Percentiles rank a stretch among this genome's conserved stretches.
phyloP scores from a whole-genome alignment of 2,888 invertebrate species.

The Brachycybe producta region DNA sequence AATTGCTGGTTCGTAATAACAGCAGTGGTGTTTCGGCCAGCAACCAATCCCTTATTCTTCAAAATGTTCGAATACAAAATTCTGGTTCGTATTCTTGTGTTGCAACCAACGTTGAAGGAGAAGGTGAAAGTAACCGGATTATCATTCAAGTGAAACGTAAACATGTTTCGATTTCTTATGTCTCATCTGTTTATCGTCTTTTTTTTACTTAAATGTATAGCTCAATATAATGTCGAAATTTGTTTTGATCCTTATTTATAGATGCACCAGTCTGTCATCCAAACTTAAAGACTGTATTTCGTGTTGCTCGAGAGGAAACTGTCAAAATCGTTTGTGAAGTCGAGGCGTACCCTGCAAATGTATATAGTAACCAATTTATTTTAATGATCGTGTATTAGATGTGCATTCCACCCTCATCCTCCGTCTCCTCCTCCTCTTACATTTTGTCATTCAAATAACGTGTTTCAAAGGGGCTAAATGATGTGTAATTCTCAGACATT shows the following conservation, averaged over 20 bases:
- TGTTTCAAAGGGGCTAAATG: no score
- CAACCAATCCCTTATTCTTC: slow-evolving; percentile 26
- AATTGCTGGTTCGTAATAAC: slow-evolving; percentile 2
- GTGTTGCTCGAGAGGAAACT: slow-evolving; percentile 24
- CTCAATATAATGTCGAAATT: neutral
- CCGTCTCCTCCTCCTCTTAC: neutral
- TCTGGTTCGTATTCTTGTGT: slow-evolving; percentile 25
- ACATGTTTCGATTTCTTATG: slow-evolving; percentile 5
- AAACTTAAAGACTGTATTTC: slow-evolving; percentile 23
- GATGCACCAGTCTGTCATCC: slow-evolving; percentile 24
- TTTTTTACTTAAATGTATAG: neutral
- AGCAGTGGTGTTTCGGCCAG: slow-evolving; percentile 24
- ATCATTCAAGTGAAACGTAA: slow-evolving; percentile 26
- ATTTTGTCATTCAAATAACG: neutral
- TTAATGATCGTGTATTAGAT: neutral
- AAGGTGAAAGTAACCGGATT: slow-evolving; percentile 25
- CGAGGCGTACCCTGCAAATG: slow-evolving; percentile 24
- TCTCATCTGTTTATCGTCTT: neutral
- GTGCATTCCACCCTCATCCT: neutral
- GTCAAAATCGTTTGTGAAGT: slow-evolving; percentile 24
- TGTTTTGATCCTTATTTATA: neutral
- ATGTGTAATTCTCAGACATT: no score
- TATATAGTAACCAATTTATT: slow-evolving; percentile 15
- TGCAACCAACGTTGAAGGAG: slow-evolving; percentile 26
- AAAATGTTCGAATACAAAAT: slow-evolving; percentile 24